phyloP scores from a whole-genome alignment of 2,888 invertebrate species.

The Heliothis peltigera region DNA sequence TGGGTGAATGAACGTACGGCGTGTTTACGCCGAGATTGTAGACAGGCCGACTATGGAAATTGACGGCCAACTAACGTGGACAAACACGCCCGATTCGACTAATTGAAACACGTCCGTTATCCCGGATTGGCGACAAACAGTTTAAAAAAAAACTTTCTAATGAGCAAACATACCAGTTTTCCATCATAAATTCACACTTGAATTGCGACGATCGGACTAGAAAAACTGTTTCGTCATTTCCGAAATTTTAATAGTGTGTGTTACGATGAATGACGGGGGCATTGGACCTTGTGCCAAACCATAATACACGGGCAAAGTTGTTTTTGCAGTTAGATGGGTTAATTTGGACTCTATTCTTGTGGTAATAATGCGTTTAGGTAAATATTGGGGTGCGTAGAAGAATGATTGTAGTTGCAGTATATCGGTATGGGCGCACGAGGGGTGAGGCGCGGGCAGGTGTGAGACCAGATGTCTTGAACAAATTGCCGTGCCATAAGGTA shows the following conservation, averaged over 20 bases:
- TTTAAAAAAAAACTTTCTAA: constrained; percentile 71
- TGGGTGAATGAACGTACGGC: constrained; percentile 82
- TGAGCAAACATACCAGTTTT: constrained; percentile 72
- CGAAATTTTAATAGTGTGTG: constrained; percentile 84
- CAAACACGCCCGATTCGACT: constrained; percentile 74
- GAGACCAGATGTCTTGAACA: constrained; percentile 90
- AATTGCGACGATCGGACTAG: constrained; percentile 80
- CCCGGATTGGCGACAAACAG: constrained; percentile 72
- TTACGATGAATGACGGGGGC: constrained; percentile 83
- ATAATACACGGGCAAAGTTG: constrained; percentile 72
- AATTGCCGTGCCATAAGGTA: constrained; percentile 88
- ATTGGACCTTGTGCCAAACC: constrained; percentile 84
- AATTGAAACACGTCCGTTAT: constrained; percentile 82
- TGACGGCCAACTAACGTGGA: constrained; percentile 76
- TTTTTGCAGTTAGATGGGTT: constrained; percentile 40
- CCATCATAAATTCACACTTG: constrained; percentile 80
- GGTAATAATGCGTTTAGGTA: constrained; percentile 53
- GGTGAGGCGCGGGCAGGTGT: constrained; percentile 84
- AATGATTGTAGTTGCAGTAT: constrained; percentile 64
- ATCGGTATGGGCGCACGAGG: constrained; percentile 77
- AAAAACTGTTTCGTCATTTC: constrained; percentile 87
- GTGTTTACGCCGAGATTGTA: constrained; percentile 74
- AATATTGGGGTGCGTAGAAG: constrained; percentile 32
- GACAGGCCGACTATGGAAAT: constrained; percentile 77
- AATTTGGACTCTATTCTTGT: constrained; percentile 64